Evolutionary conservation across 2,888 invertebrate species (phyloP).

Genomic region (Congeria kusceri): DNA sequence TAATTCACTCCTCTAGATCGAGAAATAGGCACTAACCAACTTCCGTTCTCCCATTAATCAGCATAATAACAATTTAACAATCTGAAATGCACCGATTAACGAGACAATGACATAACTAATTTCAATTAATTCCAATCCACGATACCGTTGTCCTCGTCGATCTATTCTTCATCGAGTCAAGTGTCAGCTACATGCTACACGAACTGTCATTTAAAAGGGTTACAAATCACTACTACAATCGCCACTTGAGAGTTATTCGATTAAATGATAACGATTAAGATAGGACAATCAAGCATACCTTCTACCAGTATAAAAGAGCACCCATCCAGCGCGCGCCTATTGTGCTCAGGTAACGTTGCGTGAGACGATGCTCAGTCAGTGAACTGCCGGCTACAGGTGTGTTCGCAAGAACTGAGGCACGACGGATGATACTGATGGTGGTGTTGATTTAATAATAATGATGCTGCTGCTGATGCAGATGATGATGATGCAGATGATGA

Average conservation of each 20-base stretch:
- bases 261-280: conserved; percentile 43
- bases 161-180: conserved; percentile 26
- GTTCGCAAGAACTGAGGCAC: conserved; percentile 2
- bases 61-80: too few species aligned
- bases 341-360: conserved; percentile 30
- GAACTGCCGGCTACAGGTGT: conserved; percentile 10
- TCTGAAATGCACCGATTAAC: too few species aligned
- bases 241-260: conserved; percentile 42
- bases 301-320: neutral
- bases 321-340: conserved; percentile 14
- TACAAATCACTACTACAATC: conserved; percentile 29
- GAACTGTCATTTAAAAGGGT: conserved; percentile 38
- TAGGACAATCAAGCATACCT: conserved; percentile 15
- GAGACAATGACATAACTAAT: conserved; percentile 11
- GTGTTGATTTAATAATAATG: neutral
- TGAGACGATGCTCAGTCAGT: conserved; percentile 5
- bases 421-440: neutral
- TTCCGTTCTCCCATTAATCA: too few species aligned
- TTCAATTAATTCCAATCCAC: neutral
- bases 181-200: conserved; percentile 32
- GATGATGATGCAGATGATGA: neutral
- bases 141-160: conserved; percentile 8
- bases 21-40: too few species aligned
- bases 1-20: too few species aligned
- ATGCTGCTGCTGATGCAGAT: too few species aligned